Percentiles rank a stretch among this genome's conserved stretches.
Conservation (phyloP, 2,113 vertebrate species). For the Oriolus oriolus region DNA sequence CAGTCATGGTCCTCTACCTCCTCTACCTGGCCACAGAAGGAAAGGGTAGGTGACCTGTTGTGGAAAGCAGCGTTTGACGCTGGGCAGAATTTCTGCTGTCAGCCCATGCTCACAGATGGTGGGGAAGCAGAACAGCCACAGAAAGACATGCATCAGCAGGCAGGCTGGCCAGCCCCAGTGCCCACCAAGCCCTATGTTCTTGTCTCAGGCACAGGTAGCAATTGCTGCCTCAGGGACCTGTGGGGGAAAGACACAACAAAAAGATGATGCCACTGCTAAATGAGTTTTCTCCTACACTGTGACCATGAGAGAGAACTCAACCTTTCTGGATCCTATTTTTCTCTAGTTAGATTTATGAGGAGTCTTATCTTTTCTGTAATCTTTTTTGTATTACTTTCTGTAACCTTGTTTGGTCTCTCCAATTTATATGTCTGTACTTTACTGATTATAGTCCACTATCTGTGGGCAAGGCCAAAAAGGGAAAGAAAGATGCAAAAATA, state of each 20-base stretch:
- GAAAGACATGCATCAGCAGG: background rate
- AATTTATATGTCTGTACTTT: background rate
- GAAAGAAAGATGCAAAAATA: background rate
- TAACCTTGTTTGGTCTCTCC: background rate
- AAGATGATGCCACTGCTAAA: background rate
- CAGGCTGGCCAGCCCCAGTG: background rate
- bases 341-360: background rate
- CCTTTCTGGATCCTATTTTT: background rate
- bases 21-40: background rate
- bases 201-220: background rate
- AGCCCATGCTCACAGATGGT: background rate
- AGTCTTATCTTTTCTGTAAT: background rate
- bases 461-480: background rate
- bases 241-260: background rate
- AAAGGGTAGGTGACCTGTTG: background rate
- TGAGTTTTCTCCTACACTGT: background rate
- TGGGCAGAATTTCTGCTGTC: background rate
- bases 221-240: background rate
- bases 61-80: background rate
- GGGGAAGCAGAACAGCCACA: background rate
- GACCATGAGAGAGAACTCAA: background rate
- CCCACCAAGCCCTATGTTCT: background rate
- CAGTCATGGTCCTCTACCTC: background rate
- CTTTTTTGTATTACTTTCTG: background rate
- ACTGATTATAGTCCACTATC: background rate